Evolutionary conservation across 2,888 invertebrate species (phyloP).

Genomic region (Chrysina gloriosa): DNA sequence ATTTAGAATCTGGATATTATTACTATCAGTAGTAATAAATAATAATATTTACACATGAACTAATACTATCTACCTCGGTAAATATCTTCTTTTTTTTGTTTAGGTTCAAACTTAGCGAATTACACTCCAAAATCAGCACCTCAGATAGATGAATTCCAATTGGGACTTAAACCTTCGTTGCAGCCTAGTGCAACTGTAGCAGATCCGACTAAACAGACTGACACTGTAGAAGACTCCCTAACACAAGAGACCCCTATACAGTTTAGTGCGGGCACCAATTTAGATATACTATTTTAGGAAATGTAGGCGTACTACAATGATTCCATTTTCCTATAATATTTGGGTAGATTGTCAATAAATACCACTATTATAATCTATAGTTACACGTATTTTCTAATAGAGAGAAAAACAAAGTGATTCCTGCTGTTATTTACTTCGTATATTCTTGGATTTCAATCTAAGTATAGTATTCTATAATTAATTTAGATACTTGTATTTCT

Average conservation of each 20-base stretch:
- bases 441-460: no score
- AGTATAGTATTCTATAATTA: no score
- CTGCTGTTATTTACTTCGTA: no score
- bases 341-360: no score
- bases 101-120: conserved; percentile 74
- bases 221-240: conserved; percentile 39
- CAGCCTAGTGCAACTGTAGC: conserved; percentile 47
- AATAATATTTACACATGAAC: no score
- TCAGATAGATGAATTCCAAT: conserved; percentile 76
- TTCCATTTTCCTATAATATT: no score
- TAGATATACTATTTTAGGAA: conserved; percentile 63
- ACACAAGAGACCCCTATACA: conserved; percentile 58
- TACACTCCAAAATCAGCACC: conserved; percentile 86
- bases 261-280: conserved; percentile 62
- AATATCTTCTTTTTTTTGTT: conserved; percentile 60
- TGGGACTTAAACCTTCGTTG: conserved; percentile 76
- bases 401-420: no score
- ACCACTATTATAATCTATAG: no score
- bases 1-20: conserved; percentile 26
- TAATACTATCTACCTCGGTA: background rate
- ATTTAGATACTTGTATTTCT: no score
- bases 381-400: no score
- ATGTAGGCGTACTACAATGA: no score
- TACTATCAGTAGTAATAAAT: no score
- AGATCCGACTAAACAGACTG: conserved; percentile 42